Percentiles rank a stretch among this genome's conserved stretches.
Conservation (phyloP, 2,888 invertebrate species). For the Cyrtodaria siliqua region DNA sequence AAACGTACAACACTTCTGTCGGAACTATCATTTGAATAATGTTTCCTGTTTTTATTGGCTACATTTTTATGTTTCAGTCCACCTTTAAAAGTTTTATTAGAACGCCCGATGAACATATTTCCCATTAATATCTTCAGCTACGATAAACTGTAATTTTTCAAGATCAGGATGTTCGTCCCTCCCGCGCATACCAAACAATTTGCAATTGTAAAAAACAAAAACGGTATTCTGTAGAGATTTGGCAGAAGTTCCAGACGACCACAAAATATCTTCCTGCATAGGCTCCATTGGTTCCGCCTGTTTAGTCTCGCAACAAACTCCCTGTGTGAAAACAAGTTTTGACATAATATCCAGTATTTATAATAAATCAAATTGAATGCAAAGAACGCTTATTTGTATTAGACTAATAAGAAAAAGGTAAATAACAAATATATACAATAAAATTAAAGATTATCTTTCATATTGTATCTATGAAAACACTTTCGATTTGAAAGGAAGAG, state of each 20-base stretch:
- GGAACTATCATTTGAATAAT: not conserved
- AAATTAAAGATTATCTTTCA: too few species aligned
- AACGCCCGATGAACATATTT: not conserved
- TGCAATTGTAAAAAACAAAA: conserved; percentile 3
- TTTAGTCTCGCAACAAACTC: not conserved
- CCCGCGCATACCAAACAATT: conserved; percentile 1
- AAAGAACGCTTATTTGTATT: too few species aligned
- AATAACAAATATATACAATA: too few species aligned
- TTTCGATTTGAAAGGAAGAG: too few species aligned
- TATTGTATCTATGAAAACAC: too few species aligned
- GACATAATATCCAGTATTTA: too few species aligned
- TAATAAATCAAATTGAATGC: too few species aligned
- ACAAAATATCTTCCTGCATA: not conserved
- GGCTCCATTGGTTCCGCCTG: not conserved
- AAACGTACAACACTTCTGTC: not conserved
- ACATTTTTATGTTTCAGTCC: not conserved
- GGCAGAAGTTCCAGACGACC: not conserved
- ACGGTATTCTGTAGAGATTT: not conserved
- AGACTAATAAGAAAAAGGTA: too few species aligned
- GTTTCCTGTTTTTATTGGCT: not conserved
- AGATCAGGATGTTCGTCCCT: not conserved
- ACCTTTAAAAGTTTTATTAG: conserved; percentile 1
- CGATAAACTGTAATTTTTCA: not conserved
- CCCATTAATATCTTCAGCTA: not conserved
- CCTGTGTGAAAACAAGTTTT: too few species aligned